These are phyloP conservation scores for Sylvilagus floridanus DNA, from an alignment of 2,797 vertebrate species.

Conservation along the genomic window DNA sequence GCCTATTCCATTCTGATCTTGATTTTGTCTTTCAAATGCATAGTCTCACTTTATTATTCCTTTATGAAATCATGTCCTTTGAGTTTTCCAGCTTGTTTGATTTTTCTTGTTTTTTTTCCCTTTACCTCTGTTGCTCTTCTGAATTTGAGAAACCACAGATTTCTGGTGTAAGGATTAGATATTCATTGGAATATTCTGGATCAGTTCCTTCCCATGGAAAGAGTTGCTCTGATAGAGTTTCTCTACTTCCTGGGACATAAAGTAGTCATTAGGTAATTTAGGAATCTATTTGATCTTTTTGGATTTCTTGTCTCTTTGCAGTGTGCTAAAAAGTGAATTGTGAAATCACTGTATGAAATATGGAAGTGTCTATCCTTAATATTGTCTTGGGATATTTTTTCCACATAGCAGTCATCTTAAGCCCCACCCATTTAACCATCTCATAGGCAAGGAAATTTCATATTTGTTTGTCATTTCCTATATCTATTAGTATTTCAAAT, in stretches of 20 bases:
- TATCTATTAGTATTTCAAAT: slow-evolving; percentile 12
- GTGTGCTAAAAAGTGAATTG: slow-evolving; percentile 14
- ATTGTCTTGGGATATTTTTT: neutral
- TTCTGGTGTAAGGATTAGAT: slow-evolving; percentile 17
- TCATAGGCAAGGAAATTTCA: slow-evolving; percentile 1
- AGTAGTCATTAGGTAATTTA: slow-evolving; percentile 10
- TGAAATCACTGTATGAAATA: slow-evolving; percentile 40
- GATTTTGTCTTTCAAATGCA: slow-evolving; percentile 57
- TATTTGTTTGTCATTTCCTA: neutral
- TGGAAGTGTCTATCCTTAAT: slow-evolving; percentile 15
- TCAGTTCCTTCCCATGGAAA: slow-evolving; percentile 33
- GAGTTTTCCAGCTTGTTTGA: slow-evolving; percentile 39
- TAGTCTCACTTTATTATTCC: slow-evolving; percentile 56
- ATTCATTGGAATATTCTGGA: slow-evolving; percentile 15
- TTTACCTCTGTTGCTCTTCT: slow-evolving; percentile 23
- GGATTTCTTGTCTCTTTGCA: slow-evolving; percentile 20
- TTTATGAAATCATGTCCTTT: slow-evolving; percentile 50
- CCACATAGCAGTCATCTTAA: neutral
- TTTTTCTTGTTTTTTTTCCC: neutral
- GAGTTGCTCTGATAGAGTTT: neutral
- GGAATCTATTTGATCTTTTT: neutral
- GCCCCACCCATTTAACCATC: neutral
- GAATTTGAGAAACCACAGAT: slow-evolving; percentile 42
- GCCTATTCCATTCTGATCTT: slow-evolving; percentile 33
- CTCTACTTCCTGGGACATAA: slow-evolving; percentile 4